Evolutionary conservation across 2,888 invertebrate genomes (phyloP), one percentile per base, ranked within the genome.

Genomic region (Abrostola tripartita): DNA sequence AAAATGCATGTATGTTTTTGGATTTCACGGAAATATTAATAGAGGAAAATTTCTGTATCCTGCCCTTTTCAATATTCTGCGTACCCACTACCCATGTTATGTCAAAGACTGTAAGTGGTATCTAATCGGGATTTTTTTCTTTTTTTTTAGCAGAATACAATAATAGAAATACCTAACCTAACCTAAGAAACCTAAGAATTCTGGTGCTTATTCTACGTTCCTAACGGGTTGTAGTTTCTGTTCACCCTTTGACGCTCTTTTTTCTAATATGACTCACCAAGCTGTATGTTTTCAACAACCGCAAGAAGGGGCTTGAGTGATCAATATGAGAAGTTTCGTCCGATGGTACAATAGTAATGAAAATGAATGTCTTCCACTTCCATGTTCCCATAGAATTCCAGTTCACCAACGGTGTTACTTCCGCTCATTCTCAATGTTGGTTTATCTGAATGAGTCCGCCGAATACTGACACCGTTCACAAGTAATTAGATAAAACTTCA

Each of bases 311-410:
- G 10, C 56, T 58, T 36, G 14, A 52, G 50, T 65, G 58, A 71
- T 74, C 74, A 52, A 74, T 74, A 76, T 70, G 69, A 64, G 71
- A 78, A 65, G 65, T 71, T 63, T 47, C 52, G 56, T 56, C 40
- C 63, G 70, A 72, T 70, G 52, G 67, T 64, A 89, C 89, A 90
- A 90, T 88, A 78, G 84, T 59, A 82, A 86, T 54, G 87, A 82
- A 62, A 82, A 86, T 54, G 87, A 82, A 83, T 84, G 79, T 79
- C 74, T 82, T 71, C 71, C 53, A 84, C 85, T 84, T 79, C 74
- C 82, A 79, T 82, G 82, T 86, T 88, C 88, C 75, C 86, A 87
- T 74, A 78, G 81, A 85, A 89, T 89, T 89, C 87, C 86, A 80
- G 81, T 81, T 55, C 82, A 81, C 68, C 73, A 73, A 77, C 73